Percentiles rank a stretch among this genome's conserved stretches.
Conservation (phyloP, 2,797 vertebrate species). For the Lacerta viridis region DNA sequence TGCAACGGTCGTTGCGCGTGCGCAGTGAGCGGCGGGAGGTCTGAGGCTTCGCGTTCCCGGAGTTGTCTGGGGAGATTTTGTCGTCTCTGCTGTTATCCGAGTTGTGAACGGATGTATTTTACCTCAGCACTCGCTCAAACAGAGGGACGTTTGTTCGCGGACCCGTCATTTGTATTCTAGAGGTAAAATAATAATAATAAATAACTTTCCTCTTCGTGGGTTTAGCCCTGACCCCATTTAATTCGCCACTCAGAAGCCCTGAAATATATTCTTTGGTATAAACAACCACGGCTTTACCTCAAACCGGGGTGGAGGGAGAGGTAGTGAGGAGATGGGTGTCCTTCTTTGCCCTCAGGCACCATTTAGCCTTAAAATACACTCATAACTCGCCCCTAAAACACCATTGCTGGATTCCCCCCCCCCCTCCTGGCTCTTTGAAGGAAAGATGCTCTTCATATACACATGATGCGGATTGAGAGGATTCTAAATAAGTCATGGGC, state of each 20-base stretch:
- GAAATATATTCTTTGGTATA: not conserved
- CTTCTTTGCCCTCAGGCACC: not conserved
- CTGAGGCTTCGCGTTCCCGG: not conserved
- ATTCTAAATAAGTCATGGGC: not conserved
- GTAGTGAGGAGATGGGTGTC: not conserved
- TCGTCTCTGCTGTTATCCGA: not conserved
- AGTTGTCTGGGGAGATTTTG: not conserved
- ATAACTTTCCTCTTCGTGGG: not conserved
- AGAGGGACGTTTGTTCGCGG: not conserved
- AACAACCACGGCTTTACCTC: not conserved
- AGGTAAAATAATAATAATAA: conserved; percentile 26
- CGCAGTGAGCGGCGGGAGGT: not conserved
- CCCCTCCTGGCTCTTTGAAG: not conserved
- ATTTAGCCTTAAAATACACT: not conserved
- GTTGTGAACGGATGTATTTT: not conserved
- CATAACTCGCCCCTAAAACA: not conserved
- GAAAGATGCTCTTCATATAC: not conserved
- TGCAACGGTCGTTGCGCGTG: not conserved
- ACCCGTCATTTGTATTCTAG: not conserved
- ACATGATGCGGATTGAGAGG: not conserved
- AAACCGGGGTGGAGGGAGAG: not conserved
- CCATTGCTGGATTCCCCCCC: not conserved
- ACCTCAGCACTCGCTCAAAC: not conserved
- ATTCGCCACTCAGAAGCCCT: not conserved
- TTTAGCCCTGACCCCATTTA: not conserved